Percentiles rank a stretch among this genome's conserved stretches.
Evolutionary conservation across 1,140 invertebrate species (phyloP).

Genomic region (Drosophila sulfurigaster): DNA sequence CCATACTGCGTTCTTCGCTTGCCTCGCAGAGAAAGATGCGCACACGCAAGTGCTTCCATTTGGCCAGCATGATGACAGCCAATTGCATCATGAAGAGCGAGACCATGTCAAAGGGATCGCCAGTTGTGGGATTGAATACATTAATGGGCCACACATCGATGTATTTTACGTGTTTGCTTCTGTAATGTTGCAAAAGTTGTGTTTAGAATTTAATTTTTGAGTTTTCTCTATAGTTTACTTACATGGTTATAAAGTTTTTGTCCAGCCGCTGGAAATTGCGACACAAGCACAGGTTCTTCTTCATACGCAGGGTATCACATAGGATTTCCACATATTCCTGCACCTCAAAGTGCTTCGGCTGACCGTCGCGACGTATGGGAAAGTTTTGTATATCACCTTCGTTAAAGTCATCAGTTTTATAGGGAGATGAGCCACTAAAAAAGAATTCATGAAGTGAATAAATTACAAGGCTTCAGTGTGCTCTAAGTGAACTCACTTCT

Average conservation of each 20-base stretch:
- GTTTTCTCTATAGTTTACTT: conserved; percentile 34
- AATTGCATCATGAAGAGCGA: conserved; percentile 98
- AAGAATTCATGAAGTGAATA: conserved; percentile 6
- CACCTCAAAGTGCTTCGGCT: conserved; percentile 77
- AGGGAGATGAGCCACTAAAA: conserved; percentile 85
- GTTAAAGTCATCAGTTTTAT: conserved; percentile 85
- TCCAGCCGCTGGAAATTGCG: conserved; percentile 95
- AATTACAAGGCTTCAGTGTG: background rate
- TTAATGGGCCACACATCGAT: conserved; percentile 99
- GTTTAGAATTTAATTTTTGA: background rate
- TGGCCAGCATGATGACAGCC: conserved; percentile 97
- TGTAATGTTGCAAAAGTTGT: conserved; percentile 63
- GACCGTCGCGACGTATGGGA: conserved; percentile 82
- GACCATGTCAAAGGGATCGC: conserved; percentile 93
- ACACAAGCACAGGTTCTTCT: conserved; percentile 97
- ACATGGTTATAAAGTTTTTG: conserved; percentile 90
- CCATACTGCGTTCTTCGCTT: conserved; percentile 66
- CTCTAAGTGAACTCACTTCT: conserved; percentile 81
- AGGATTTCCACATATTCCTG: conserved; percentile 96
- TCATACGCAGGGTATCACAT: conserved; percentile 93
- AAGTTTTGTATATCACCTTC: conserved; percentile 84
- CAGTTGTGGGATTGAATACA: conserved; percentile 91
- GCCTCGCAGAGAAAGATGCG: conserved; percentile 93
- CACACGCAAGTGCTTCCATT: conserved; percentile 93
- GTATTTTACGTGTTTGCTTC: conserved; percentile 89